Base-by-base conservation (phyloP, 2,797 vertebrate species). In the Microctenopoma stevenorrisi region DNA sequence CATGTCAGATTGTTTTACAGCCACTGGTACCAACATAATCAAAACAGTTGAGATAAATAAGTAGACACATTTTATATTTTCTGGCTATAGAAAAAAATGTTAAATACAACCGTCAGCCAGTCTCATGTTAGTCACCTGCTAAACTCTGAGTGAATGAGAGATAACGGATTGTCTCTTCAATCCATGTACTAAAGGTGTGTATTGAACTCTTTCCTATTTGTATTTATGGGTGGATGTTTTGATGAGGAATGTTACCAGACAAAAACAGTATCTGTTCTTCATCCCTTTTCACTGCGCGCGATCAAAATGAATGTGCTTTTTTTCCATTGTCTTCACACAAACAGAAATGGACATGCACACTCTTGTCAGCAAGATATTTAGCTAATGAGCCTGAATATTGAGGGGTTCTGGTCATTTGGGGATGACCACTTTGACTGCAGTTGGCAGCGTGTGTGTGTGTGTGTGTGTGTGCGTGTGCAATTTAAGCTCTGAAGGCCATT, bases 321-420 rank as follows among this genome's bases (percentile, higher is more conserved):
- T 40, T 43, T 18, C 10, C 5, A n/a, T 13, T 64, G 42, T 30
- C 18, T 16, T 4, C 15, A 11, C 40, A 18, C 35, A 22, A 9
- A 49, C 47, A 48, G 26, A 30, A 28, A 38, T 11, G 10, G 16
- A 53, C 38, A 40, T 43, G 14, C 51, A 52, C 62, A 10, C 68
- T 40, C 38, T 40, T 55, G 72, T 78, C 59, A 70, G 57, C 22
- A 18, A 81, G 64, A 74, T 83, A 71, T 78, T 88, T 87, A 82
- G 67, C 67, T 77, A 63, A 62, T 69, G 74, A 37, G 49, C 62
- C 49, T 5, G 1, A 72, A 42, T 11, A 10, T 43, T 58, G 70
- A 73, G 18, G 37, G 54, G 46, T 70, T 28, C 48, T 58, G 66
- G 74, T 76, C 75, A 70, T 84, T 78, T 76, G 14, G 79, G 71